Percentiles rank a stretch among this genome's conserved stretches.
Conservation (phyloP, 1,140 invertebrate species). For the Drosophila quadrilineata region DNA sequence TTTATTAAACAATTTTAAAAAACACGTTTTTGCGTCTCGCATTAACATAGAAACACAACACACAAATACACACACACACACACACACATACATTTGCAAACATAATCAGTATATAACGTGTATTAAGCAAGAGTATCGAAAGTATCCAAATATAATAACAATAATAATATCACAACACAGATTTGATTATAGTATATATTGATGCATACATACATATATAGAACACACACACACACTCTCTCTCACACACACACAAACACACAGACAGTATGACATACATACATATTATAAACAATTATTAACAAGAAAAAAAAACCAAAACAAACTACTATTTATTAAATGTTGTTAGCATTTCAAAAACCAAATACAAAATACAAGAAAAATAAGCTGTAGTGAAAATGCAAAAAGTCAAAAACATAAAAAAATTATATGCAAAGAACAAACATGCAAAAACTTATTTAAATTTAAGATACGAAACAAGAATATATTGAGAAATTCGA, state of each 20-base stretch:
- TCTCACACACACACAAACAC: slow-evolving; percentile 25
- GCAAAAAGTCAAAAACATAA: slow-evolving; percentile 50
- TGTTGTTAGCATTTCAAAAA: slow-evolving; percentile 72
- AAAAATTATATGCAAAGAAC: slow-evolving; percentile 63
- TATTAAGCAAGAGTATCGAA: slow-evolving; percentile 58
- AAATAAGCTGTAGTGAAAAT: slow-evolving; percentile 73
- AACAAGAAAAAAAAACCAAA: no score
- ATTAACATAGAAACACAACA: slow-evolving; percentile 43
- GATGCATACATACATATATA: slow-evolving; percentile 14
- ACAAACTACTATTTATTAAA: slow-evolving; percentile 77
- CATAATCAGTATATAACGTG: slow-evolving; percentile 45
- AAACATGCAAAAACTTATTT: slow-evolving; percentile 70
- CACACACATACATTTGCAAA: slow-evolving; percentile 38
- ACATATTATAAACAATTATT: slow-evolving; percentile 71
- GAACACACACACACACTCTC: slow-evolving; percentile 10
- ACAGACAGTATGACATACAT: slow-evolving; percentile 58
- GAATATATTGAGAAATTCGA: slow-evolving; percentile 40
- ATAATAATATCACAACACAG: slow-evolving; percentile 61
- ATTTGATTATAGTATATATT: slow-evolving; percentile 44
- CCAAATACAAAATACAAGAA: slow-evolving; percentile 40
- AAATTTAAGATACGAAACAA: slow-evolving; percentile 74
- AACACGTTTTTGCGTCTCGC: slow-evolving; percentile 70
- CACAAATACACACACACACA: slow-evolving; percentile 15
- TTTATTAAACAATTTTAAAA: slow-evolving; percentile 59
- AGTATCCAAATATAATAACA: slow-evolving; percentile 36